phyloP scores from a whole-genome alignment of 1,140 invertebrate species.

The Drosophila fuyamai region DNA sequence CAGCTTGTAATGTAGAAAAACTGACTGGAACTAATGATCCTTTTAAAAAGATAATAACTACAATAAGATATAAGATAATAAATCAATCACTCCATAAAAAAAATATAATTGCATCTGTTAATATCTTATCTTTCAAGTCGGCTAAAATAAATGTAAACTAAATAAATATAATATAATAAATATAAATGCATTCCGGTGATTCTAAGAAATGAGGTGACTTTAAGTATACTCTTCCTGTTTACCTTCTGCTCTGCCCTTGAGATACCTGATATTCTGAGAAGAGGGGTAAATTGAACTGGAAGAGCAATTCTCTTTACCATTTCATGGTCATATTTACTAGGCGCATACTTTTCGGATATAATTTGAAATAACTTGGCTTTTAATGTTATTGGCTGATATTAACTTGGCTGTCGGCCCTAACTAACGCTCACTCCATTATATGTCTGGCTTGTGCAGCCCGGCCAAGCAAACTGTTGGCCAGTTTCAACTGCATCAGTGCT shows the following conservation, averaged over 20 bases:
- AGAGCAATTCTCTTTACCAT: too few species aligned
- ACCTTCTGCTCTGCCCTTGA: too few species aligned
- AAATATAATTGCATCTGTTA: not conserved
- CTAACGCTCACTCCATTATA: conserved; percentile 9
- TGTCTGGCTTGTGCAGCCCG: conserved; percentile 7
- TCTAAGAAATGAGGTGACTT: not conserved
- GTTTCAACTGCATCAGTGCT: conserved; percentile 13
- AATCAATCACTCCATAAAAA: not conserved
- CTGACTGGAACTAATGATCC: too few species aligned
- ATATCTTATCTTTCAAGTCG: not conserved
- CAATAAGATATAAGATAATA: too few species aligned
- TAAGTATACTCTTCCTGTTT: too few species aligned
- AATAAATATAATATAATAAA: not conserved
- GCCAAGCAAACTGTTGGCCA: conserved; percentile 9
- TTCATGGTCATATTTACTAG: too few species aligned
- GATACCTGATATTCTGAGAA: too few species aligned
- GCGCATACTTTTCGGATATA: too few species aligned
- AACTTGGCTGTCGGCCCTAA: not conserved
- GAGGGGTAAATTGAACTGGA: too few species aligned
- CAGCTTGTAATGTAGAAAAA: not conserved
- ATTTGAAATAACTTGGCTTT: not conserved
- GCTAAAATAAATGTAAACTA: not conserved
- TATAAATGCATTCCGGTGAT: not conserved
- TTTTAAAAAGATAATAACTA: not conserved
- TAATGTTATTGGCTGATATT: conserved; percentile 4